Conservation (phyloP, 1,140 invertebrate species). For the Akabosia matsudoensis region DNA sequence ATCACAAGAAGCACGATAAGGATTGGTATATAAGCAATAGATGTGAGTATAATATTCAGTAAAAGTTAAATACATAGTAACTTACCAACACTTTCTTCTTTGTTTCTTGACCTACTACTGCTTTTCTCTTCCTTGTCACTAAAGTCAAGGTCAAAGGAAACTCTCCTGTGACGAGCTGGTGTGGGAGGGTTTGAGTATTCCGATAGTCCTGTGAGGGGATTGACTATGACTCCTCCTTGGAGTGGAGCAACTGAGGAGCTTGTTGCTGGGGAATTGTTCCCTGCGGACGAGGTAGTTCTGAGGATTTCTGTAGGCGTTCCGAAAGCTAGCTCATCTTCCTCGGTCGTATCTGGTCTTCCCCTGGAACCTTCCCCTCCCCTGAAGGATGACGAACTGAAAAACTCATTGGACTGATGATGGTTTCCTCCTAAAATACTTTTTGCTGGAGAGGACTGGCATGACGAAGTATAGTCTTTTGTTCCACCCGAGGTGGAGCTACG, state of each 20-base stretch:
- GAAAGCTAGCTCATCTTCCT: constrained; percentile 8
- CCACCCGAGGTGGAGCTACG: background rate
- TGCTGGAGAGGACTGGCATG: background rate
- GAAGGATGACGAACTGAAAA: constrained; percentile 2
- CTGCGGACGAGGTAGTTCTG: background rate
- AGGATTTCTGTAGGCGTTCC: constrained; percentile 20
- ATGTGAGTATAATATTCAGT: too few species aligned
- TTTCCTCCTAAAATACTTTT: background rate
- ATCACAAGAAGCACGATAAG: too few species aligned
- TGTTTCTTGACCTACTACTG: constrained; percentile 41
- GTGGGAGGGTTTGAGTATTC: constrained; percentile 31
- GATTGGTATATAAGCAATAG: too few species aligned
- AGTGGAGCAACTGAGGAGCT: background rate
- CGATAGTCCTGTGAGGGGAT: constrained; percentile 13
- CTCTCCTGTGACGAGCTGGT: constrained; percentile 41
- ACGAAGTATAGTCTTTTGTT: background rate
- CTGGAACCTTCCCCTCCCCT: background rate
- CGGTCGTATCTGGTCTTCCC: background rate
- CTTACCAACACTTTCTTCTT: constrained; percentile 43
- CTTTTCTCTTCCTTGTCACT: constrained; percentile 46
- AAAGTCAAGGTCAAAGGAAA: constrained; percentile 46
- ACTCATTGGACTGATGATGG: background rate
- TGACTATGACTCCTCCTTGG: background rate
- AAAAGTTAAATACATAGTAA: background rate
- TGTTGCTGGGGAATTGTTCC: background rate